Percentiles rank a stretch among this genome's conserved stretches.
Conservation (phyloP, 1,140 invertebrate species). For the Bombus picipes region DNA sequence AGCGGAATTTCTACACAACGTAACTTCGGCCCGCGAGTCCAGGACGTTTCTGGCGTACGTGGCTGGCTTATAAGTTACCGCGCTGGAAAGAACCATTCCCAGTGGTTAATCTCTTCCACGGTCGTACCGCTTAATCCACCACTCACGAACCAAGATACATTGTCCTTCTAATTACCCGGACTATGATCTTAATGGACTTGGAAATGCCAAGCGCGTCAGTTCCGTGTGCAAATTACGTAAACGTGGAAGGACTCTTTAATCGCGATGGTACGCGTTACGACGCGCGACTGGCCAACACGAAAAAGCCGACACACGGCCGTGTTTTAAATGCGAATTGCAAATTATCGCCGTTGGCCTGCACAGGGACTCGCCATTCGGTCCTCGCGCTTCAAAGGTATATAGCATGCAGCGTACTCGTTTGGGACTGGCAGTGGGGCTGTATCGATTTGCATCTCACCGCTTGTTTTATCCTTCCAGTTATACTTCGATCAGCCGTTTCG, state of each 20-base stretch:
- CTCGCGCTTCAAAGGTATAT: not conserved
- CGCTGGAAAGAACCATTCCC: constrained; percentile 15
- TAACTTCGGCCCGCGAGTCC: not conserved
- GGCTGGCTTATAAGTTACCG: constrained; percentile 44
- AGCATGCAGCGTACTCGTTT: not conserved
- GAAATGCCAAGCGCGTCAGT: constrained; percentile 44
- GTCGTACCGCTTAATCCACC: constrained; percentile 43
- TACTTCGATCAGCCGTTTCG: not conserved
- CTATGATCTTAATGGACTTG: constrained; percentile 55
- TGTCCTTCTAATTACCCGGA: constrained; percentile 46
- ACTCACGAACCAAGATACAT: constrained; percentile 50
- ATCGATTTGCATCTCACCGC: constrained; percentile 13
- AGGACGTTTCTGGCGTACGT: constrained; percentile 35
- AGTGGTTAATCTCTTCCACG: constrained; percentile 45
- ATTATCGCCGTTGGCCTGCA: not conserved
- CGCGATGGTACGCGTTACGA: not conserved
- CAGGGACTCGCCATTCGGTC: not conserved
- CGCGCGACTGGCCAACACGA: not conserved
- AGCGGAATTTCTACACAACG: constrained; percentile 7
- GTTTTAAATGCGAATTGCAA: constrained; percentile 11
- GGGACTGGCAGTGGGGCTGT: not conserved
- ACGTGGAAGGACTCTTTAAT: constrained; percentile 40
- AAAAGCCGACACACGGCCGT: not conserved
- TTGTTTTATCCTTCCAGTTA: not conserved
- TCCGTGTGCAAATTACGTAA: constrained; percentile 39